Evolutionary conservation across 1,140 invertebrate species (phyloP), one percentile per base, ranked within the genome.

Genomic region (Euura lappo): DNA sequence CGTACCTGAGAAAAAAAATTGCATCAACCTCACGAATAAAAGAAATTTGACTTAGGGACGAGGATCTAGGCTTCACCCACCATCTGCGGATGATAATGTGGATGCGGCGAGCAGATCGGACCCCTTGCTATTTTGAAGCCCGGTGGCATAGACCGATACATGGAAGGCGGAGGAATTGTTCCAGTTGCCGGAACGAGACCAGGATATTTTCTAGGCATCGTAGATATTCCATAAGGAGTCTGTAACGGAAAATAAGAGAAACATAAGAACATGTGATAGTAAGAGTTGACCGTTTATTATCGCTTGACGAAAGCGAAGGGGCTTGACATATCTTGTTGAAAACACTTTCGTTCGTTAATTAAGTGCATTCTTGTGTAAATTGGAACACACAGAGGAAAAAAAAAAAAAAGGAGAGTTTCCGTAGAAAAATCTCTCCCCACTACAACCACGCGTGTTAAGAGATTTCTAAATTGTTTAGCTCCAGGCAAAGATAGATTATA

Each of bases 161-260:
- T 60, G 51, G 51, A 60, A 60, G 10, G 51, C 13, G 51, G 51
- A 11, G 84, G 80, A 71, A 81, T 68, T 60, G 81, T 79, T 69
- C 82, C 79, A 70, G 76, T 79, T 45, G 82, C 73, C 70, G 85
- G 65, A 60, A 85, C 85, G 72, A 81, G 81, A 65, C 78, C 80
- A 60, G 83, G 79, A 79, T 81, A 85, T 69, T 85, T 86, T 47
- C 78, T 81, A 64, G 83, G 74, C 68, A 79, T 44, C 10, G 75
- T 47, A 11, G 83, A 77, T 72, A 87, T 85, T 75, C 83, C 84
- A 44, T 84, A 86, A 47, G 84, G 82, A 68, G 83, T 6, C 85
- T 87, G 69, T 5, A 75, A 79, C 13, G 13, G 3, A 60, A 60
- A 60, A 60, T 60, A 3, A 60, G 6, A 60, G 10, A 60, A 60